These are phyloP conservation scores for Piaya cayana DNA, from an alignment of 2,113 vertebrate genomes.

Conservation along the genomic window DNA sequence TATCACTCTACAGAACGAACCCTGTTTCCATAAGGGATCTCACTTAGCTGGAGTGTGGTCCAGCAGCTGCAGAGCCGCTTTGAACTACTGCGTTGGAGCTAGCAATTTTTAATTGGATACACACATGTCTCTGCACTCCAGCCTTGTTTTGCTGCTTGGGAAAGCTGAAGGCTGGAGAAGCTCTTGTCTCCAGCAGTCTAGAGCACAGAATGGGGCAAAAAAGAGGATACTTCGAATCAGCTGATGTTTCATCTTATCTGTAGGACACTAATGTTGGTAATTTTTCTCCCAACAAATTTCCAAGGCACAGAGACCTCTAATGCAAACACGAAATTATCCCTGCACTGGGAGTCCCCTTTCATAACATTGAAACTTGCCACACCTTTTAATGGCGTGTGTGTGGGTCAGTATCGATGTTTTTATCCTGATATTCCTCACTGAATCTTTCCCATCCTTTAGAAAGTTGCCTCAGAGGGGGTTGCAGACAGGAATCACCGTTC, in stretches of 20 bases:
- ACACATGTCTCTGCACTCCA: not conserved
- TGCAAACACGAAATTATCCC: not conserved
- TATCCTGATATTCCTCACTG: not conserved
- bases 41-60: not conserved
- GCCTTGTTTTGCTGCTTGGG: not conserved
- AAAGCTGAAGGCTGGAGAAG: not conserved
- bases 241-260: not conserved
- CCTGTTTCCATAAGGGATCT: not conserved
- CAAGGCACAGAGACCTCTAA: not conserved
- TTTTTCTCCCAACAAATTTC: not conserved
- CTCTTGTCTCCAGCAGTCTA: not conserved
- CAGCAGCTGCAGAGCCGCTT: not conserved
- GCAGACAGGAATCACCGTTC: not conserved
- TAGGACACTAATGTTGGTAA: not conserved
- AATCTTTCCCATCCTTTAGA: not conserved
- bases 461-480: not conserved
- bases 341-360: not conserved
- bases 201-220: not conserved
- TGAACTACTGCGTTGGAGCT: not conserved
- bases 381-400: not conserved
- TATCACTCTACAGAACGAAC: not conserved
- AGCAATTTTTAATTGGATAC: not conserved
- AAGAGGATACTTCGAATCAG: not conserved
- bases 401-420: not conserved
- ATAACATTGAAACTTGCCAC: not conserved